Percentiles rank a stretch among this genome's conserved stretches.
phyloP scores from a whole-genome alignment of 2,113 vertebrate genomes.

The Python bivittatus region DNA sequence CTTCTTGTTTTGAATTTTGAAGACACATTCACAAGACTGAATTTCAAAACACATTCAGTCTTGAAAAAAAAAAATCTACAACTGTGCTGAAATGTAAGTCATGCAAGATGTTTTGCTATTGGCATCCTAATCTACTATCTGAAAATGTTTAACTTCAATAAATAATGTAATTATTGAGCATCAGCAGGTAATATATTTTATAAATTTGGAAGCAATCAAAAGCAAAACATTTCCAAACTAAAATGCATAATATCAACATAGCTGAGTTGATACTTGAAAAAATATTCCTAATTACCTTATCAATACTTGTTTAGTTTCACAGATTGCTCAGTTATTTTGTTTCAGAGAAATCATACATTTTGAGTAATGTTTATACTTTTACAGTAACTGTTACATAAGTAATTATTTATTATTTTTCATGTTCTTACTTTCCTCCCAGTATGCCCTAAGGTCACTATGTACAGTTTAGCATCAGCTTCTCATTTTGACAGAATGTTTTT shows the following conservation, averaged over 20 bases:
- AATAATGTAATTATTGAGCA: conserved; percentile 39
- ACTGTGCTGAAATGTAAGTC: conserved; percentile 41
- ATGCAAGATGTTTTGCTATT: conserved; percentile 53
- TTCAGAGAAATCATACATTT: conserved; percentile 18
- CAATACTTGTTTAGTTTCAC: conserved; percentile 20
- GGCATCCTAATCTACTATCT: conserved; percentile 55
- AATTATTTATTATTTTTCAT: conserved; percentile 31
- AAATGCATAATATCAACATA: conserved; percentile 57
- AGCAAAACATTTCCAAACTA: conserved; percentile 53
- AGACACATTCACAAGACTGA: conserved; percentile 20
- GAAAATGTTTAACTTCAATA: conserved; percentile 58
- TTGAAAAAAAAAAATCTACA: conserved; percentile 49
- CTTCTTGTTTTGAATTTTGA: conserved; percentile 44
- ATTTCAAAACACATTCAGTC: conserved; percentile 23
- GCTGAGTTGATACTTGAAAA: conserved; percentile 33
- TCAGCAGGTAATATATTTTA: conserved; percentile 50
- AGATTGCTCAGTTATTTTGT: conserved; percentile 17
- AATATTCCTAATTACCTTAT: conserved; percentile 36
- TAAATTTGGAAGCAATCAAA: conserved; percentile 45
- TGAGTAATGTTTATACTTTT: conserved; percentile 33
- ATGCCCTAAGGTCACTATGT: background rate
- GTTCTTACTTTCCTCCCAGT: conserved; percentile 26
- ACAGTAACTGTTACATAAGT: conserved; percentile 1
- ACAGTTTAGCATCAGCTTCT: conserved; percentile 39
- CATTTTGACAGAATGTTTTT: conserved; percentile 13